Conservation (phyloP, 2,888 invertebrate species). For the Cynaeus angustus region DNA sequence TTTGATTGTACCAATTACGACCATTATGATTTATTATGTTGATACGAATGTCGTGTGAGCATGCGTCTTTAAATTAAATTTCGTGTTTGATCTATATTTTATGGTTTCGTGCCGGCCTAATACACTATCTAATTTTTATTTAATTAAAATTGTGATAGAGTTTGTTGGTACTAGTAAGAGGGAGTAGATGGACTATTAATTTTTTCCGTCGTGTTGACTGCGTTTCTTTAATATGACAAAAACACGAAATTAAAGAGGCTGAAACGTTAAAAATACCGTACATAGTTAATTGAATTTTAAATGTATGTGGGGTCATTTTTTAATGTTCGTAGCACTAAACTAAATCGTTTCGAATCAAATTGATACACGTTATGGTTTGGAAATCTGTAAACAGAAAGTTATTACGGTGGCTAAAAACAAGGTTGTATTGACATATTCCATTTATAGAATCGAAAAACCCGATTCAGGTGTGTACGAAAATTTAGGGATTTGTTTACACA, state of each 20-base stretch:
- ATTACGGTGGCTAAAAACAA: not conserved
- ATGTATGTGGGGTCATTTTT: not conserved
- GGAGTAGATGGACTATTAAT: not conserved
- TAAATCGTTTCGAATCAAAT: no score
- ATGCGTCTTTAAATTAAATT: slow-evolving; percentile 41
- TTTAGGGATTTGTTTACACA: slow-evolving; percentile 18
- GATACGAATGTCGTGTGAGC: slow-evolving; percentile 37
- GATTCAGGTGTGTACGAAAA: not conserved
- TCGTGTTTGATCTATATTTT: slow-evolving; percentile 35
- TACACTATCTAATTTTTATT: slow-evolving; percentile 16
- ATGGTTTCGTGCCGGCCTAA: slow-evolving; percentile 17
- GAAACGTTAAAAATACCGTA: not conserved
- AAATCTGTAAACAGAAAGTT: not conserved
- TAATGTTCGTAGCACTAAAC: no score
- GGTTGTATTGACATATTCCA: not conserved
- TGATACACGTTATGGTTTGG: no score
- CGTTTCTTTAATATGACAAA: slow-evolving; percentile 19
- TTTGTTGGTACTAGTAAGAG: no score
- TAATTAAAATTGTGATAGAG: slow-evolving; percentile 14
- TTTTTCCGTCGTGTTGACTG: slow-evolving; percentile 12
- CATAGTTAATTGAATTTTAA: not conserved
- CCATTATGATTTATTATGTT: slow-evolving; percentile 44
- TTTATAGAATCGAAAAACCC: no score
- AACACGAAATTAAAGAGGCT: slow-evolving; percentile 10
- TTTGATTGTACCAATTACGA: not conserved